Evolutionary conservation across 2,888 invertebrate genomes (phyloP).

Genomic region (Chaetoderma sp.): DNA sequence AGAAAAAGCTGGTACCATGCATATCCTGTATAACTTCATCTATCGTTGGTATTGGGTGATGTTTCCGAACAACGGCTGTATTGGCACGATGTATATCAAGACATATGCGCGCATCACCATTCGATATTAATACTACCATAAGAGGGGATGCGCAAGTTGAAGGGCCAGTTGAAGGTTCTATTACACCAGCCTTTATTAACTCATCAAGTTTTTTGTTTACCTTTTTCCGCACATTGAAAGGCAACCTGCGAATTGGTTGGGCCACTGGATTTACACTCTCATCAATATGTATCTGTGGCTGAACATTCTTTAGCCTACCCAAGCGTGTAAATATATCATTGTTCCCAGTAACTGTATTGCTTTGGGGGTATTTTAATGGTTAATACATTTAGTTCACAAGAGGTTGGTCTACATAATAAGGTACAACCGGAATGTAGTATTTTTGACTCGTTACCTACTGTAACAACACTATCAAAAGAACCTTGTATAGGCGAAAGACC

Average conservation of each 20-base stretch:
- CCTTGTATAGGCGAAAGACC: background rate
- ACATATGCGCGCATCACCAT: background rate
- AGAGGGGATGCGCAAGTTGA: too few relatives aligned
- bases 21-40: too few relatives aligned
- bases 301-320: background rate
- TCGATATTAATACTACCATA: background rate
- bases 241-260: background rate
- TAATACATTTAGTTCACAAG: too few relatives aligned
- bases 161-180: background rate
- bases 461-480: background rate
- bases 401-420: too few relatives aligned
- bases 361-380: too few relatives aligned
- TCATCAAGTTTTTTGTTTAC: conserved; percentile 6
- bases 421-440: too few relatives aligned
- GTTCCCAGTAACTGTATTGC: too few relatives aligned
- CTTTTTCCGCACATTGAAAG: background rate
- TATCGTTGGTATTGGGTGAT: too few relatives aligned
- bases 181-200: conserved; percentile 6
- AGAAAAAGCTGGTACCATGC: too few relatives aligned
- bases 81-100: too few relatives aligned
- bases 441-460: background rate
- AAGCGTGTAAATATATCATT: too few relatives aligned
- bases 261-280: background rate
- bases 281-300: background rate
- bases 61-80: too few relatives aligned